Base-by-base conservation (phyloP, 1,140 invertebrate genomes). In the Trichoplusia ni region DNA sequence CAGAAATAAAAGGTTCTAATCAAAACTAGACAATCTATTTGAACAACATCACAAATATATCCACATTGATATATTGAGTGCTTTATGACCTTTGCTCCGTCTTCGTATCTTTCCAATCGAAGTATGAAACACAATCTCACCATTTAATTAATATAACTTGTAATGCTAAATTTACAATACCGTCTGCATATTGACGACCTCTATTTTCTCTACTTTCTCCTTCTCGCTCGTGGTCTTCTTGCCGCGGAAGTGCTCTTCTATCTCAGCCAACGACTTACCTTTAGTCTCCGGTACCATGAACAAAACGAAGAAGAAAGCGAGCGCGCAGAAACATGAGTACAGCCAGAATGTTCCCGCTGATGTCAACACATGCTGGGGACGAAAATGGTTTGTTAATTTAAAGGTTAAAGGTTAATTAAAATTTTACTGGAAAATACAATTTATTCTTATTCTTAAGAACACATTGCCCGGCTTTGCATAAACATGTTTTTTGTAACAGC, bases 271-370 rank as follows among this genome's bases (percentile, higher is more conserved):
- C 11, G 93, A 94, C 77, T 94, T 95, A 4, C 93, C 93, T 68
- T 94, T 94, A 0, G 95, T 96, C 77, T 96, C 95, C 0, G 93
- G 93, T 1, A 96, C 92, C 47, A 93, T 87, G 33, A 93, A 81
- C 25, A 92, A 81, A 0, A 92, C 90, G 70, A 95, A 95, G 13
- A 94, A 62, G n/a, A 93, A 92, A 1, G 93, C 92, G 0, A 94
- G 2, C n/a, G 93, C 92, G 18, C 94, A 94, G 61, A 96, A 92
- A n/a, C 89, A 92, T 0, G 95, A 91, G 79, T 97, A 97, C 64
- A 96, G 90, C 92, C 94, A 96, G 85, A 95, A 95, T 2, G 93
- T 93, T 7, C 92, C 93, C 13, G 95, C 93, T 8, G 93, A 91
- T 0, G 90, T 91, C 21, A 93, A 38, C 8, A 85, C 70, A 8